Evolutionary conservation across 2,797 vertebrate species (phyloP).

Genomic region (Petrocephalus schoutedeni): DNA sequence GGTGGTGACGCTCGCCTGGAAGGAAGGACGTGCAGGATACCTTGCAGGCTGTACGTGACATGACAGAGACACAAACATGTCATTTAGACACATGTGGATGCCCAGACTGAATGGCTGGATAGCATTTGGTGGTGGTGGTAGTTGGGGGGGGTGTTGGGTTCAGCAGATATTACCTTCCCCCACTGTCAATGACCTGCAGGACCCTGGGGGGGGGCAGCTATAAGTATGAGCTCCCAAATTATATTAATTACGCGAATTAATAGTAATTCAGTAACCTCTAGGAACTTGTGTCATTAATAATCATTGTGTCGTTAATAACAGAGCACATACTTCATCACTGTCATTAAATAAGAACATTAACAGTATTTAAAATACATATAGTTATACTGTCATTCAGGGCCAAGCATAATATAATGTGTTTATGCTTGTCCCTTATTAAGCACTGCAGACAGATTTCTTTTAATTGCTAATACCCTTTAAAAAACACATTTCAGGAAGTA

Average conservation of each 20-base stretch:
- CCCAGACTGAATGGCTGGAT: neutral
- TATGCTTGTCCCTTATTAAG: neutral
- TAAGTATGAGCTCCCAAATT: neutral
- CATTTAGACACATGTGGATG: slow-evolving; percentile 43
- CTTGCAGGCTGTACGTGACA: slow-evolving; percentile 55
- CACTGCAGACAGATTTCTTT: neutral
- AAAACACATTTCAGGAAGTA: neutral
- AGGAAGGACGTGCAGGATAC: slow-evolving; percentile 45
- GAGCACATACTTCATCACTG: neutral
- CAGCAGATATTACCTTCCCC: neutral
- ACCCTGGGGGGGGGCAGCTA: neutral
- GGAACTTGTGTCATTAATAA: neutral
- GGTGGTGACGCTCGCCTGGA: slow-evolving; percentile 40
- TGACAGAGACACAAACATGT: slow-evolving; percentile 44
- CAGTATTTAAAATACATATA: neutral
- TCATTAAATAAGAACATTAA: neutral
- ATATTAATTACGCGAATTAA: neutral
- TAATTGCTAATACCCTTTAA: neutral
- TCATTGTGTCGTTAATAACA: neutral
- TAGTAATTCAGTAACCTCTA: neutral
- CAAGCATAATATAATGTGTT: neutral
- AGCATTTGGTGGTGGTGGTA: neutral
- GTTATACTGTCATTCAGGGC: neutral
- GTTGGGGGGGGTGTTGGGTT: neutral
- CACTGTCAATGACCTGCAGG: neutral